Evolutionary conservation across 2,113 vertebrate species (phyloP).

Genomic region (Pteropus alecto): DNA sequence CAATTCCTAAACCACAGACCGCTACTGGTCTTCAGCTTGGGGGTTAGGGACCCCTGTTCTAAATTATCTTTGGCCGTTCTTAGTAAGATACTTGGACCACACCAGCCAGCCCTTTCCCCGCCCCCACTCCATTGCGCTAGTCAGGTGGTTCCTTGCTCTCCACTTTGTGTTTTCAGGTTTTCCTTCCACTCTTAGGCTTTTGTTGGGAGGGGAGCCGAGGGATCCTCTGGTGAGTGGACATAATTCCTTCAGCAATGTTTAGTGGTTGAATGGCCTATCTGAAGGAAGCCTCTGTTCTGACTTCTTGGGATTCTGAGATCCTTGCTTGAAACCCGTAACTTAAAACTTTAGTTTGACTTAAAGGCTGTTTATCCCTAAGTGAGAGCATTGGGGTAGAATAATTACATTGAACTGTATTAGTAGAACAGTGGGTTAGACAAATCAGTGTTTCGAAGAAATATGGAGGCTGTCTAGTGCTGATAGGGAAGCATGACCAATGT

Average conservation of each 20-base stretch:
- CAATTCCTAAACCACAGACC: no score
- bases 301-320: not conserved
- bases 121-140: not conserved
- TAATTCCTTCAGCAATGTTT: not conserved
- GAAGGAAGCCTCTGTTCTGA: not conserved
- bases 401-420: not conserved
- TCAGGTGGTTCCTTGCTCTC: not conserved
- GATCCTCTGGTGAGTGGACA: accelerated
- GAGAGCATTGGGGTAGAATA: not conserved
- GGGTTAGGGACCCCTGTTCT: not conserved
- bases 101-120: not conserved
- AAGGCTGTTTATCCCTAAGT: not conserved
- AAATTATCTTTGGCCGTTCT: not conserved
- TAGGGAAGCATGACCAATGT: not conserved
- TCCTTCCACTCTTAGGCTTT: not conserved
- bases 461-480: not conserved
- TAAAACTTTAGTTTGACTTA: not conserved
- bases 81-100: not conserved
- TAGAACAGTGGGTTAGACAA: not conserved
- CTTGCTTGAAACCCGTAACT: not conserved
- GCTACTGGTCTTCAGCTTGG: no score
- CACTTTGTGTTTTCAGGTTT: not conserved
- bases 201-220: not conserved
- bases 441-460: not conserved
- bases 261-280: not conserved